A percentile compares a stretch with the other conserved stretches of the same genome.
phyloP scores from a whole-genome alignment of 2,113 vertebrate species.

The Numenius arquata region DNA sequence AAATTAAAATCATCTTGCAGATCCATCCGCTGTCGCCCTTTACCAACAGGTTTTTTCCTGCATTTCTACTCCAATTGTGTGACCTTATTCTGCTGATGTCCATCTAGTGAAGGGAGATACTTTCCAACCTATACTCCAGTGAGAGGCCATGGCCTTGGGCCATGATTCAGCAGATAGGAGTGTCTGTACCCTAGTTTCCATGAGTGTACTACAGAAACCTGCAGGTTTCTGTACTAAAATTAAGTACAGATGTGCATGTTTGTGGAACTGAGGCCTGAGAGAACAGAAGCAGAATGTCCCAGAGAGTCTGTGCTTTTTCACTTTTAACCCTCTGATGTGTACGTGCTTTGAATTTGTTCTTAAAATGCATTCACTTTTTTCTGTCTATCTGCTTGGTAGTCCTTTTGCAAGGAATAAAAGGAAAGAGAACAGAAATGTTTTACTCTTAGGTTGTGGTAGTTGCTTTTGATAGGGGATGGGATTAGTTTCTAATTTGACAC shows the following conservation, averaged over 20 bases:
- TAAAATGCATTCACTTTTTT: not conserved
- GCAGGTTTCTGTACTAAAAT: not conserved
- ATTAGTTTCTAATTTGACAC: not conserved
- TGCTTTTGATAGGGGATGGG: not conserved
- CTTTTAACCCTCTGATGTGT: not conserved
- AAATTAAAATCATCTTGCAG: not conserved
- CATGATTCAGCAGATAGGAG: not conserved
- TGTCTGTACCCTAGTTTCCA: not conserved
- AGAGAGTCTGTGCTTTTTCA: not conserved
- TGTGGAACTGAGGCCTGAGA: not conserved
- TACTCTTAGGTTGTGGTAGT: not conserved
- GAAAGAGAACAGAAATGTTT: not conserved
- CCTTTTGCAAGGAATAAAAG: not conserved
- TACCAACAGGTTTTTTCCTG: accelerated
- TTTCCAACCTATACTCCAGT: not conserved
- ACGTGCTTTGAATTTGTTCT: not conserved
- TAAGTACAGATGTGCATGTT: not conserved
- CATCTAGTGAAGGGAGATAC: not conserved
- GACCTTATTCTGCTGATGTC: not conserved
- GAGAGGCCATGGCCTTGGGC: not conserved
- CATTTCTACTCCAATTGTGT: not conserved
- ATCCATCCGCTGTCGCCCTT: not conserved
- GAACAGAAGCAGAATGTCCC: not conserved
- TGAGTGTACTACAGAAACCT: not conserved
- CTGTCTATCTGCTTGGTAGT: not conserved